Conservation (phyloP, 2,797 vertebrate species). For the Microchirus variegatus region DNA sequence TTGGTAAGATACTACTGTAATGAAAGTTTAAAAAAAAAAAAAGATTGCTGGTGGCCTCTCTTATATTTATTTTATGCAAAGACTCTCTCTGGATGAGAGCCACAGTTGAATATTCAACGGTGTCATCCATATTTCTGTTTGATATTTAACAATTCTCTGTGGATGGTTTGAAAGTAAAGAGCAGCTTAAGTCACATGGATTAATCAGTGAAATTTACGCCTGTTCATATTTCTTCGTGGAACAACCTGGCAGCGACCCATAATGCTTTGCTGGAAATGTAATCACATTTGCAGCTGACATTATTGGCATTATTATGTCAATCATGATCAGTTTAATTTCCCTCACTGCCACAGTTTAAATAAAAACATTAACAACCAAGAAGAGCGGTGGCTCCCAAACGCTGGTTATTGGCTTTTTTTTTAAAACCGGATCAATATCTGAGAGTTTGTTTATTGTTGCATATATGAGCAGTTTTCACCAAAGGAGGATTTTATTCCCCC, state of each 20-base stretch:
- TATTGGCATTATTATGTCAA: constrained; percentile 54
- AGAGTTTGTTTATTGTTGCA: no score
- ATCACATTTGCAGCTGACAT: constrained; percentile 37
- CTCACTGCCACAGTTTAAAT: constrained; percentile 32
- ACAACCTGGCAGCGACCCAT: constrained; percentile 40
- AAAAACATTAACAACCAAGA: background rate
- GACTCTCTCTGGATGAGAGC: constrained; percentile 45
- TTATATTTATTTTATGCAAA: constrained; percentile 54
- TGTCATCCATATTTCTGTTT: constrained; percentile 71
- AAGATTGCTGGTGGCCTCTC: constrained; percentile 28
- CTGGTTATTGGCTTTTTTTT: no score
- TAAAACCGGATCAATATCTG: no score
- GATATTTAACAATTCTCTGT: constrained; percentile 64
- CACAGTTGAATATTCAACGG: constrained; percentile 56
- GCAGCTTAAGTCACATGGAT: constrained; percentile 59
- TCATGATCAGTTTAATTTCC: constrained; percentile 45
- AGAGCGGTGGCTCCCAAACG: no score
- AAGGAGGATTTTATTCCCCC: no score
- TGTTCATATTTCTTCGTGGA: constrained; percentile 48
- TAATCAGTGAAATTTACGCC: constrained; percentile 61
- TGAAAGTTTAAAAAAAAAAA: constrained; percentile 38
- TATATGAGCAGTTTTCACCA: no score
- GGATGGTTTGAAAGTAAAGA: constrained; percentile 58
- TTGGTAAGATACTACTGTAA: constrained; percentile 48
- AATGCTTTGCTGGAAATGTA: constrained; percentile 57